These are phyloP conservation scores for Drosophila subquinaria DNA, from an alignment of 2,888 invertebrate genomes.

Conservation along the genomic window DNA sequence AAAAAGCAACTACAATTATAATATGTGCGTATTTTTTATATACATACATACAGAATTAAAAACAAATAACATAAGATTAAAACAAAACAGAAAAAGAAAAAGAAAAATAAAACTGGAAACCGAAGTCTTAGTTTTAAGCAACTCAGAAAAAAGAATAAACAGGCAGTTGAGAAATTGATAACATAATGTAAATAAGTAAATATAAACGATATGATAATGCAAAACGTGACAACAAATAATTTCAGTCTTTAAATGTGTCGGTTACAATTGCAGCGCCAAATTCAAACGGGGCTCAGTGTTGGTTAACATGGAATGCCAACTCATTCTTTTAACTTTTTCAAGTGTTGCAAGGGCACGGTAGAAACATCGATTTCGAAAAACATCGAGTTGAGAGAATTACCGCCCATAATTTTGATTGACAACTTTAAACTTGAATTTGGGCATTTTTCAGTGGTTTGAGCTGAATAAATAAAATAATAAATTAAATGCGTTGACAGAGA, in stretches of 20 bases:
- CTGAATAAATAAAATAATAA: no score
- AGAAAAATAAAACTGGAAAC: conserved; percentile 30
- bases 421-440: no score
- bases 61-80: conserved; percentile 33
- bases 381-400: no score
- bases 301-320: not conserved
- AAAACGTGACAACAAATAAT: conserved; percentile 50
- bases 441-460: no score
- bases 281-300: conserved; percentile 1
- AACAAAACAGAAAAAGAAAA: conserved; percentile 20
- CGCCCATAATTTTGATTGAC: no score
- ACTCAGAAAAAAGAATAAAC: conserved; percentile 27
- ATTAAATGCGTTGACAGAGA: no score
- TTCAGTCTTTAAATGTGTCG: not conserved
- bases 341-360: not conserved
- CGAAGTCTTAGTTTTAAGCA: conserved; percentile 56
- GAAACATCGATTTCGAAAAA: not conserved
- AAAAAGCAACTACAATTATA: conserved; percentile 34
- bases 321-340: not conserved
- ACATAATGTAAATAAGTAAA: conserved; percentile 82
- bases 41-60: conserved; percentile 19
- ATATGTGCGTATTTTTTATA: conserved; percentile 51
- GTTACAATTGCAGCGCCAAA: not conserved
- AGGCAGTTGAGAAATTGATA: conserved; percentile 53
- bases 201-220: conserved; percentile 77